Evolutionary conservation across 2,113 vertebrate species (phyloP).

Genomic region (Gasterosteus nipponicus): DNA sequence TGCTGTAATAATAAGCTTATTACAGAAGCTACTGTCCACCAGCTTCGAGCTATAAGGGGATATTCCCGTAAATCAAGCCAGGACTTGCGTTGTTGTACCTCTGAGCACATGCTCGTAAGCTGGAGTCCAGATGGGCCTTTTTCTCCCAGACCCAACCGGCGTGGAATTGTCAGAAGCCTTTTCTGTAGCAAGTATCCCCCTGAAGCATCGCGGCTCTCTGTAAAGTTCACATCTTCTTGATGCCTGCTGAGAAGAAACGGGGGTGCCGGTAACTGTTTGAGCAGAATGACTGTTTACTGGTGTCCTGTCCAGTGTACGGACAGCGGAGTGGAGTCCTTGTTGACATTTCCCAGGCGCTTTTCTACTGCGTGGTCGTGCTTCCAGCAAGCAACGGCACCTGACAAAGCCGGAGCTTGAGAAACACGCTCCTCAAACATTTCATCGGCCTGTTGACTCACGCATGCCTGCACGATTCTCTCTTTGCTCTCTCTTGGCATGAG

Average conservation of each 20-base stretch:
- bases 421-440: conserved; percentile 15
- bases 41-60: neutral
- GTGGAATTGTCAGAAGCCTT: neutral
- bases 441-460: conserved; percentile 28
- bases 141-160: neutral
- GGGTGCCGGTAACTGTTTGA: conserved; percentile 54
- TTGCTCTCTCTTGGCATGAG: neutral
- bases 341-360: conserved; percentile 81
- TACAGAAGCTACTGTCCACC: neutral
- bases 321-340: conserved; percentile 58
- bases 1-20: neutral
- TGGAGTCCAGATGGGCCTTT: neutral
- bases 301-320: conserved; percentile 54
- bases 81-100: neutral
- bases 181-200: conserved; percentile 7
- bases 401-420: conserved; percentile 38
- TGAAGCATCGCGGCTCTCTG: conserved; percentile 24
- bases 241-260: conserved; percentile 38
- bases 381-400: conserved; percentile 25
- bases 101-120: neutral
- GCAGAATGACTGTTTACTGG: conserved; percentile 54
- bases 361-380: conserved; percentile 58
- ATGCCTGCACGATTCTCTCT: neutral
- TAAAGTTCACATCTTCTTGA: conserved; percentile 61
- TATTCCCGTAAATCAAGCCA: neutral